Conservation (phyloP, 1,140 invertebrate species). For the Sinonovacula constricta region DNA sequence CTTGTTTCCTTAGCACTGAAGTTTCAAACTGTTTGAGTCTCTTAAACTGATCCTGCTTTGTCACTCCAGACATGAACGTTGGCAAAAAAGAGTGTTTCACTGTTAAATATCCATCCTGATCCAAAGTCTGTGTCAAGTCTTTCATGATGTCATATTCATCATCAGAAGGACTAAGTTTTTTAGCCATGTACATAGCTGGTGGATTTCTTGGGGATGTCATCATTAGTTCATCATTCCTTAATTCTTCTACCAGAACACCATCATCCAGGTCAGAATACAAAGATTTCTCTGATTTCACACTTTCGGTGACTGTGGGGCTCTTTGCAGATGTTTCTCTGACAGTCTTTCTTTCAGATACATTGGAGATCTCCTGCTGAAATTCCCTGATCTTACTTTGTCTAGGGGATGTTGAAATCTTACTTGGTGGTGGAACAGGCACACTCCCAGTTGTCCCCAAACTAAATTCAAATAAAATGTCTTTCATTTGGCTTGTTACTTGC, state of each 20-base stretch:
- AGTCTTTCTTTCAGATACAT: background rate
- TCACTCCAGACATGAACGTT: conserved; percentile 68
- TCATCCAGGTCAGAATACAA: conserved; percentile 58
- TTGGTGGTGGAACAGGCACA: conserved; percentile 54
- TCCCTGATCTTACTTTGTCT: conserved; percentile 35
- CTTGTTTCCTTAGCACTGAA: conserved; percentile 69
- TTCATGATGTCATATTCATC: conserved; percentile 52
- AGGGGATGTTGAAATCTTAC: conserved; percentile 14
- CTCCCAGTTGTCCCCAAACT: conserved; percentile 69
- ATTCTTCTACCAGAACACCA: conserved; percentile 62
- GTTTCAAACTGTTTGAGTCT: conserved; percentile 71
- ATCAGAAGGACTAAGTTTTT: conserved; percentile 35
- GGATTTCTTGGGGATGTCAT: conserved; percentile 49
- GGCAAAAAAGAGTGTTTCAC: conserved; percentile 67
- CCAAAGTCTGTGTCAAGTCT: conserved; percentile 46
- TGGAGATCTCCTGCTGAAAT: conserved; percentile 34
- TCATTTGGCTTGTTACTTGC: conserved; percentile 47
- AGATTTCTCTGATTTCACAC: conserved; percentile 53
- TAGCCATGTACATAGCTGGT: conserved; percentile 11
- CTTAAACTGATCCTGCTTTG: conserved; percentile 74
- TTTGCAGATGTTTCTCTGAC: background rate
- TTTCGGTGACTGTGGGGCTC: conserved; percentile 20
- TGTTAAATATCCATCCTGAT: conserved; percentile 40
- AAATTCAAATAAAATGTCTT: conserved; percentile 68
- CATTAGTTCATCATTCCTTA: conserved; percentile 66